Evolutionary conservation across 2,113 vertebrate genomes (phyloP).

Genomic region (Elaphurus davidianus): DNA sequence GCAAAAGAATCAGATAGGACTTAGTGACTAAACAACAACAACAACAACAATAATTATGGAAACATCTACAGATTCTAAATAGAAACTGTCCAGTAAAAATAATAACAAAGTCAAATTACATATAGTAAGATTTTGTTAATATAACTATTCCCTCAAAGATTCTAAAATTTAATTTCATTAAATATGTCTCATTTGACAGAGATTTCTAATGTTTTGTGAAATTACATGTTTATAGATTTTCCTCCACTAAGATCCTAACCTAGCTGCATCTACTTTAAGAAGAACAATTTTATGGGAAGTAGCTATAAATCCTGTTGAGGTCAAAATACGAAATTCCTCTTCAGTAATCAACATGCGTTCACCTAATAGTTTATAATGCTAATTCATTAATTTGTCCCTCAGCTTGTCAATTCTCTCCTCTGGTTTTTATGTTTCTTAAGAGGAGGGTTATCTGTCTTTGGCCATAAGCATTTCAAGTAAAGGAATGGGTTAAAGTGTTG

Average conservation of each 20-base stretch:
- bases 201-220: conserved; percentile 8
- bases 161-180: conserved; percentile 12
- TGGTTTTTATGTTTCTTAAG: neutral
- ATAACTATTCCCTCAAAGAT: neutral
- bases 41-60: neutral
- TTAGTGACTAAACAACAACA: neutral
- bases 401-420: neutral
- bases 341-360: neutral
- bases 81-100: neutral
- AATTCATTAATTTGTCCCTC: neutral
- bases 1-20: neutral
- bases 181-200: neutral
- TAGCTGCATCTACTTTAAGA: neutral
- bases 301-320: neutral
- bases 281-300: neutral
- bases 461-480: conserved; percentile 13
- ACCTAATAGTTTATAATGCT: neutral
- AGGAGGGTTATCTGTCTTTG: neutral
- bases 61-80: neutral
- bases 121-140: neutral
- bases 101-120: neutral
- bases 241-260: neutral
- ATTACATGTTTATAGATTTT: neutral
- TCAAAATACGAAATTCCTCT: neutral
- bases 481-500: neutral